A percentile compares a stretch with the other conserved stretches of the same genome.
Evolutionary conservation across 2,888 invertebrate species (phyloP).

Genomic region (Microplitis manilae): DNA sequence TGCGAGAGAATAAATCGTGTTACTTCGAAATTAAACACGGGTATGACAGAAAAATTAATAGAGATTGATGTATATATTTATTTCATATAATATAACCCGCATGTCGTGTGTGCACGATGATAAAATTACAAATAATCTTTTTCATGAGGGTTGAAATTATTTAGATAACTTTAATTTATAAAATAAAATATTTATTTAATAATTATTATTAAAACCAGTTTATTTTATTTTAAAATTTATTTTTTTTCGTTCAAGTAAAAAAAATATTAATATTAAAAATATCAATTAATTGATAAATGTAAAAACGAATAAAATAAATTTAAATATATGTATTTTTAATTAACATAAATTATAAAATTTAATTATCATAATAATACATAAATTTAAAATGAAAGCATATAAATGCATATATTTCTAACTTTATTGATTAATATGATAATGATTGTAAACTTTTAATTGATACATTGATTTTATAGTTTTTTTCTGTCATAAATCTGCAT

Average conservation of each 20-base stretch:
- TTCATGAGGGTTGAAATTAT: not conserved
- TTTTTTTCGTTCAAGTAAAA: not conserved
- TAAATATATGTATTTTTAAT: not conserved
- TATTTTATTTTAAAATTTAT: not conserved
- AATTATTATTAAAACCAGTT: not conserved
- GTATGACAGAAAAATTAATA: constrained; percentile 26
- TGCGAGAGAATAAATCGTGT: not conserved
- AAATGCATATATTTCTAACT: too few species aligned
- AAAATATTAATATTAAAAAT: not conserved
- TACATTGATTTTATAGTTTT: too few species aligned
- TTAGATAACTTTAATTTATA: not conserved
- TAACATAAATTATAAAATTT: too few species aligned
- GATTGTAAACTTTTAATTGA: too few species aligned
- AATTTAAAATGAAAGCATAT: too few species aligned
- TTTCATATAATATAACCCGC: constrained; percentile 20
- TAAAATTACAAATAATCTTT: not conserved
- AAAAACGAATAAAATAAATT: not conserved
- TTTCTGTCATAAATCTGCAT: too few species aligned
- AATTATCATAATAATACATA: too few species aligned
- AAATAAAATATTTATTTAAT: not conserved
- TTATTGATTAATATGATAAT: too few species aligned
- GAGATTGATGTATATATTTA: constrained; percentile 30
- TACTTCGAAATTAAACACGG: constrained; percentile 1
- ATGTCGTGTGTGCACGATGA: not conserved
- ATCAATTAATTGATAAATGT: not conserved